Percentiles rank a stretch among this genome's conserved stretches.
phyloP scores from a whole-genome alignment of 2,797 vertebrate genomes.

The Kryptolebias ocellatus region DNA sequence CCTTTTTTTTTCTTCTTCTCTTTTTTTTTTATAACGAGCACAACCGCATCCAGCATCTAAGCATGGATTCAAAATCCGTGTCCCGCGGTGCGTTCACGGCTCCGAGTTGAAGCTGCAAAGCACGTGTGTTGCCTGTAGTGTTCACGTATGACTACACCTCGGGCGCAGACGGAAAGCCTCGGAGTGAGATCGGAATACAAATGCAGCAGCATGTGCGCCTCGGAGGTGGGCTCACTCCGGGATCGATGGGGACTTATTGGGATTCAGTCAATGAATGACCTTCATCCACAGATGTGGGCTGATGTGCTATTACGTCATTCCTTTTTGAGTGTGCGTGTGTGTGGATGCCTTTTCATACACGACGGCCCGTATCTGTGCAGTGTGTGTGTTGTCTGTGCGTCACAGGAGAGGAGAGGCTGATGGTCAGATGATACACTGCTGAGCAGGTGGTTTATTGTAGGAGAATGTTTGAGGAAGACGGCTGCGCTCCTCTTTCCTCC shows the following conservation, averaged over 20 bases:
- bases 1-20: too few relatives aligned
- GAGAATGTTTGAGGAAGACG: not conserved
- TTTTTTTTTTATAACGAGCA: not conserved
- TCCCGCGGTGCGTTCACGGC: slow-evolving; percentile 2
- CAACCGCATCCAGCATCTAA: not conserved
- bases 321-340: not conserved
- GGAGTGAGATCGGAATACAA: slow-evolving; percentile 12
- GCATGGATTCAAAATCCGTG: not conserved
- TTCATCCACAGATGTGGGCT: slow-evolving; percentile 73
- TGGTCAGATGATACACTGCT: not conserved
- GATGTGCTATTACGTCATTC: slow-evolving; percentile 69
- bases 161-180: slow-evolving; percentile 15
- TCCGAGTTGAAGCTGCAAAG: slow-evolving; percentile 40
- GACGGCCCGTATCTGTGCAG: not conserved
- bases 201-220: not conserved
- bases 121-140: slow-evolving; percentile 50
- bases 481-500: not conserved
- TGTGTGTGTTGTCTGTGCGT: slow-evolving; percentile 10
- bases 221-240: slow-evolving; percentile 1
- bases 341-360: slow-evolving; percentile 41
- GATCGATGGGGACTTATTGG: slow-evolving; percentile 4
- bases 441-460: not conserved
- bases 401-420: slow-evolving; percentile 16
- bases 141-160: slow-evolving; percentile 29
- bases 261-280: slow-evolving; percentile 75